Evolutionary conservation across 2,113 vertebrate genomes (phyloP).

Genomic region (Notiomystis cincta): DNA sequence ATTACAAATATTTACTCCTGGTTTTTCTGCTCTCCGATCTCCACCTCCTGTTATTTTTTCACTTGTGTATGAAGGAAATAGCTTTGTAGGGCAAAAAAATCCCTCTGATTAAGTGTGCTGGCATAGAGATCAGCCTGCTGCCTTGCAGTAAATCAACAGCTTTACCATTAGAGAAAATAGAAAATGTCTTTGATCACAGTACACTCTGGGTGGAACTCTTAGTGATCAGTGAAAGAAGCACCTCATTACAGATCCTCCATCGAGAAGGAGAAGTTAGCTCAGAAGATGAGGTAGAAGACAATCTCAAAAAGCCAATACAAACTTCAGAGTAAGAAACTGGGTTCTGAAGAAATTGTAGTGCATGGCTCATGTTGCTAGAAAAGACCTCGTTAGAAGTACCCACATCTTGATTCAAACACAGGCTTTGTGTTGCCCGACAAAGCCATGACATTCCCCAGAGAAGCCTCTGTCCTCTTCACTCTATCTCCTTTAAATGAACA

Average conservation of each 20-base stretch:
- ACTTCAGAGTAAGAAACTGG: neutral
- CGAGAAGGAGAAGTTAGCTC: neutral
- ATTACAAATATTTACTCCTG: neutral
- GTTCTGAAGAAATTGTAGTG: neutral
- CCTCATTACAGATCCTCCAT: neutral
- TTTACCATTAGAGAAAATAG: neutral
- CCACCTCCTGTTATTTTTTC: neutral
- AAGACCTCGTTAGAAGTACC: neutral
- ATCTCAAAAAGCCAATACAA: neutral
- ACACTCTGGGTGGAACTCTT: neutral
- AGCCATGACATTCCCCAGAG: neutral
- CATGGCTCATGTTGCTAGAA: neutral
- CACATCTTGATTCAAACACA: neutral
- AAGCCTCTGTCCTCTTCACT: neutral
- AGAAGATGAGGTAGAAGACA: neutral
- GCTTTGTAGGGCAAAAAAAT: neutral
- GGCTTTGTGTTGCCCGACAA: conserved; percentile 11
- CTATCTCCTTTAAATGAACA: conserved; percentile 19
- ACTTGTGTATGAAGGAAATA: neutral
- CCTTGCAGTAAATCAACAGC: neutral
- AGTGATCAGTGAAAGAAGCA: neutral
- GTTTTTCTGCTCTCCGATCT: neutral
- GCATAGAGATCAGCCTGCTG: neutral
- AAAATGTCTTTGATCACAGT: neutral
- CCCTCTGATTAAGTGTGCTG: neutral